Percentiles rank a stretch among this genome's conserved stretches.
Evolutionary conservation across 1,140 invertebrate genomes (phyloP).

Genomic region (Ditylenchus dipsaci): DNA sequence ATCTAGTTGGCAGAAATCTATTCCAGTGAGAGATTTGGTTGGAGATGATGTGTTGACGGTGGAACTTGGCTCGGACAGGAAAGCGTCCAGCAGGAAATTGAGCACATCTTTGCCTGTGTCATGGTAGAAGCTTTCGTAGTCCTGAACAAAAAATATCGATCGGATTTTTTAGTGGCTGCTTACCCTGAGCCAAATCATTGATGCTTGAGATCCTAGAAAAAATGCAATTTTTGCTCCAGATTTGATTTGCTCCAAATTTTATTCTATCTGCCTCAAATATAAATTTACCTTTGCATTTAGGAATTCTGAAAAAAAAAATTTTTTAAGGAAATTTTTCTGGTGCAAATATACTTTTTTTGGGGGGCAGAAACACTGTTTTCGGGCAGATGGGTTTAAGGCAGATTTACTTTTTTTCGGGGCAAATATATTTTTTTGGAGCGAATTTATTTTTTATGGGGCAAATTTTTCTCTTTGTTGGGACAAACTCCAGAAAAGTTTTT

Average conservation of each 20-base stretch:
- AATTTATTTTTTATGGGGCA: no score
- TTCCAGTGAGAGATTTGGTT: background rate
- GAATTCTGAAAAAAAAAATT: background rate
- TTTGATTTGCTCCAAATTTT: no score
- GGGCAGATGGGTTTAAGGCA: no score
- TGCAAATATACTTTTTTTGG: no score
- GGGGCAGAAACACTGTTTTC: no score
- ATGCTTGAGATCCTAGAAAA: constrained; percentile 26
- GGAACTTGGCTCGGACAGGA: background rate
- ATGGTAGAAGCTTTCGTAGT: background rate
- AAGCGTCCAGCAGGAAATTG: constrained; percentile 1
- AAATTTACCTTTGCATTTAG: constrained; percentile 27
- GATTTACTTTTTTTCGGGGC: no score
- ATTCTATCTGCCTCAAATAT: no score
- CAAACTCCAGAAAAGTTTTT: no score
- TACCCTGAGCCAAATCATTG: constrained; percentile 18
- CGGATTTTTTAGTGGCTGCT: background rate
- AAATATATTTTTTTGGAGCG: no score
- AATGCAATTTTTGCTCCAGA: background rate
- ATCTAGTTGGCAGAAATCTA: constrained; percentile 3
- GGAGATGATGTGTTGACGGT: background rate
- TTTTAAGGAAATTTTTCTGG: no score
- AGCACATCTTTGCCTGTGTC: background rate
- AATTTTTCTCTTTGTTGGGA: no score
- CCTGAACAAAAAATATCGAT: background rate